Evolutionary conservation across 2,113 vertebrate species (phyloP).

Genomic region (Oreochromis spilurus): DNA sequence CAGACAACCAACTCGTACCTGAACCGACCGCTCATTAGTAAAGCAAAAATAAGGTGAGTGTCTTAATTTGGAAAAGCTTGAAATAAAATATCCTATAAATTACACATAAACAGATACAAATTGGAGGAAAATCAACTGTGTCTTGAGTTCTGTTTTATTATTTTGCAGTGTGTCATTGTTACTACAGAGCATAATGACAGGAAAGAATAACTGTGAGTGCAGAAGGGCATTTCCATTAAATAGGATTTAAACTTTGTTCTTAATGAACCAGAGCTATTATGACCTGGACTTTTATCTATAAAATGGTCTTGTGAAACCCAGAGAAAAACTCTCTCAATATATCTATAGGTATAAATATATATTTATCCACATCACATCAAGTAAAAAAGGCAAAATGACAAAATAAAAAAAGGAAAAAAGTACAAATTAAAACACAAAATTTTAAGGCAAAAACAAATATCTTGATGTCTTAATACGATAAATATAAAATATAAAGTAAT

Average conservation of each 20-base stretch:
- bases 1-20: background rate
- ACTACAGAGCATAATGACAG: background rate
- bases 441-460: background rate
- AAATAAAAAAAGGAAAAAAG: background rate
- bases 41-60: background rate
- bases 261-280: background rate
- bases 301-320: fast-evolving
- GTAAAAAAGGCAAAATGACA: background rate
- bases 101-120: background rate
- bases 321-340: background rate
- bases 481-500: background rate
- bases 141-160: background rate
- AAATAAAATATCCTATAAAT: background rate
- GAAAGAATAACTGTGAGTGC: background rate
- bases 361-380: background rate
- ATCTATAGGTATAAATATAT: fast-evolving
- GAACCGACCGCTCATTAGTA: fast-evolving
- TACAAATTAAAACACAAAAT: background rate
- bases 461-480: fast-evolving
- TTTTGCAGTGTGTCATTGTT: background rate
- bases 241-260: fast-evolving
- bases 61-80: background rate
- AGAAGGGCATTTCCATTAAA: background rate
- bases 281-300: background rate
- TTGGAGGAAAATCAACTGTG: background rate